phyloP scores from a whole-genome alignment of 2,113 vertebrate species.

The Thalassoma bifasciatum region DNA sequence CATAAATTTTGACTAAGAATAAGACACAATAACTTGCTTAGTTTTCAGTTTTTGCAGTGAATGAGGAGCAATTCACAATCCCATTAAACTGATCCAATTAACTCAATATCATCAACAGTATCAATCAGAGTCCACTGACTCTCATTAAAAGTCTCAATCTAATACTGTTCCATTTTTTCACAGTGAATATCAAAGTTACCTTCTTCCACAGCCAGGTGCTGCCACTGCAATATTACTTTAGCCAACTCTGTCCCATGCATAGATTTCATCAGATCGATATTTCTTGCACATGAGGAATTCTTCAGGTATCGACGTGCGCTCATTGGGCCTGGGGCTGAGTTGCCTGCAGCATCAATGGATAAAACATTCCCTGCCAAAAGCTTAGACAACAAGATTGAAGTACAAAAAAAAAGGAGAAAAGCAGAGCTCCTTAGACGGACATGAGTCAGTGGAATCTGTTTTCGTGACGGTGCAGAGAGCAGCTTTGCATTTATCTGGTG shows the following conservation, averaged over 20 bases:
- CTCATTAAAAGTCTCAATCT: conserved; percentile 8
- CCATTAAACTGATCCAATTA: not conserved
- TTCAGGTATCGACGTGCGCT: conserved; percentile 53
- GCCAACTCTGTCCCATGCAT: conserved; percentile 48
- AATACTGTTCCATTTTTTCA: conserved; percentile 28
- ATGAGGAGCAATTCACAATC: not conserved
- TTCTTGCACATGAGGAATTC: conserved; percentile 61
- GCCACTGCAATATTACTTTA: conserved; percentile 49
- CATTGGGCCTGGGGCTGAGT: conserved; percentile 30
- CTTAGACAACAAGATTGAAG: conserved; percentile 11
- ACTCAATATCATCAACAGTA: not conserved
- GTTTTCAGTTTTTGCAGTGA: too few species aligned
- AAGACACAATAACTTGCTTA: too few species aligned
- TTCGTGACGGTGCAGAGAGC: conserved; percentile 33
- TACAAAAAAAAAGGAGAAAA: not conserved
- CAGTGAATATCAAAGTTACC: conserved; percentile 2
- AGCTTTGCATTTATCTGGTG: conserved; percentile 22
- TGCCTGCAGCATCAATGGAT: conserved; percentile 34
- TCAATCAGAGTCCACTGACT: conserved; percentile 1
- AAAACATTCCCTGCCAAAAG: conserved; percentile 17
- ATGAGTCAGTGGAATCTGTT: conserved; percentile 31
- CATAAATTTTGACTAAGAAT: too few species aligned
- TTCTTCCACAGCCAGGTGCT: conserved; percentile 50
- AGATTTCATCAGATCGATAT: conserved; percentile 67
- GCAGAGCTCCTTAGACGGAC: not conserved